A percentile compares a stretch with the other conserved stretches of the same genome.
Evolutionary conservation across 2,888 invertebrate species (phyloP).

Genomic region (Chrysotoxum bicinctum): DNA sequence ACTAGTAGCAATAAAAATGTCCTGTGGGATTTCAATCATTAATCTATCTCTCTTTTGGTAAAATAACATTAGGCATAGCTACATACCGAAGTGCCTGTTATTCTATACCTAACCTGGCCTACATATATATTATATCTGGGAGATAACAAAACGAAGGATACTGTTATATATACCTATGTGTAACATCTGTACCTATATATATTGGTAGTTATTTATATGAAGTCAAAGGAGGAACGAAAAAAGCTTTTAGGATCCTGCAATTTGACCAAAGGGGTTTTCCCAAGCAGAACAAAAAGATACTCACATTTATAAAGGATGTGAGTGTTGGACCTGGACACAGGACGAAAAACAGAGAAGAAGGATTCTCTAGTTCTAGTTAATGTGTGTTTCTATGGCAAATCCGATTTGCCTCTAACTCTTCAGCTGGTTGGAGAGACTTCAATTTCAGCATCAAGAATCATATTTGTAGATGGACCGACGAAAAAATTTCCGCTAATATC

Average conservation of each 20-base stretch:
- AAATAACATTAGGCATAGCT: conserved; percentile 55
- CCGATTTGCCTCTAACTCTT: conserved; percentile 64
- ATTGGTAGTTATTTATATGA: not conserved
- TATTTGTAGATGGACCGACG: conserved; percentile 29
- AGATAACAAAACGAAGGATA: conserved; percentile 23
- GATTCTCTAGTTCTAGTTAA: conserved; percentile 19
- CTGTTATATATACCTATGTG: not conserved
- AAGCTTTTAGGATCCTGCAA: conserved; percentile 65
- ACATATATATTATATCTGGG: not conserved
- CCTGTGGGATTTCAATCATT: conserved; percentile 72
- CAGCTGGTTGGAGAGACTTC: conserved; percentile 14
- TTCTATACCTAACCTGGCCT: not conserved
- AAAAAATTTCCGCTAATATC: conserved; percentile 35
- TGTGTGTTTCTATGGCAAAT: conserved; percentile 62
- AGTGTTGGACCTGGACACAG: not conserved
- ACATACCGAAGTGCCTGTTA: conserved; percentile 10
- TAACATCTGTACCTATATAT: too few species aligned
- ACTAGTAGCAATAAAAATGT: conserved; percentile 69
- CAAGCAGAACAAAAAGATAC: conserved; percentile 19
- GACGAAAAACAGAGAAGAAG: not conserved
- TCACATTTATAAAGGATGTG: conserved; percentile 2
- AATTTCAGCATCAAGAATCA: conserved; percentile 30
- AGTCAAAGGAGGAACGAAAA: conserved; percentile 62
- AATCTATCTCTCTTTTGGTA: conserved; percentile 65
- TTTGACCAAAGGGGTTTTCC: conserved; percentile 50